phyloP scores from a whole-genome alignment of 2,888 invertebrate genomes.

The Agrotis puta region DNA sequence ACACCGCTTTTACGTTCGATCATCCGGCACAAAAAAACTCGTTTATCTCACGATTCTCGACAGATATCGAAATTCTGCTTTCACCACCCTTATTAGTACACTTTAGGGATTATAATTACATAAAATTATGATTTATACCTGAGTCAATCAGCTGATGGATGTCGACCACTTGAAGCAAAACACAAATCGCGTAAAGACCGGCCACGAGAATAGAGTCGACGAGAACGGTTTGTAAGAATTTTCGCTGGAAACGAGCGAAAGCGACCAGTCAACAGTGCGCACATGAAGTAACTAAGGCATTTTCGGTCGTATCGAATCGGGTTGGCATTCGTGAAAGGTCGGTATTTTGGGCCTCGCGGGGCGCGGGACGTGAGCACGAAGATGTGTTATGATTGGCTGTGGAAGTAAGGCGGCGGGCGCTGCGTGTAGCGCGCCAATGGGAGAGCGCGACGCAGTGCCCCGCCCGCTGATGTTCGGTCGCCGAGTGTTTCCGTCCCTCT shows the following conservation, averaged over 20 bases:
- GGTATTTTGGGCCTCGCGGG: conserved; percentile 84
- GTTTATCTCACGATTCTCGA: conserved; percentile 73
- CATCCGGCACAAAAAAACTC: conserved; percentile 82
- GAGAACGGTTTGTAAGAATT: conserved; percentile 69
- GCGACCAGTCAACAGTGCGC: conserved; percentile 84
- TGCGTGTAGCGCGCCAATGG: conserved; percentile 80
- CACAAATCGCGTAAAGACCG: conserved; percentile 55
- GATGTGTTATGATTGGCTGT: conserved; percentile 78
- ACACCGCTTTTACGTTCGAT: conserved; percentile 91
- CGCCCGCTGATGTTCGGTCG: conserved; percentile 77
- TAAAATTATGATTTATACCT: conserved; percentile 72
- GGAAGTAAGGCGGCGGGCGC: conserved; percentile 83
- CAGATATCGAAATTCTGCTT: conserved; percentile 62
- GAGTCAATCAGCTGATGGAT: conserved; percentile 63
- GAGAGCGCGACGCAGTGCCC: conserved; percentile 78
- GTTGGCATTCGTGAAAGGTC: conserved; percentile 89
- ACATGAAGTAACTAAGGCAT: conserved; percentile 90
- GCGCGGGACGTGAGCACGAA: conserved; percentile 80
- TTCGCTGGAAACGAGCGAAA: conserved; percentile 81
- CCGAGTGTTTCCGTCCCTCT: conserved; percentile 79
- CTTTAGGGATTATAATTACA: conserved; percentile 38
- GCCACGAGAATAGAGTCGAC: conserved; percentile 58
- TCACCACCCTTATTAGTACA: conserved; percentile 55
- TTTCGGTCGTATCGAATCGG: conserved; percentile 90
- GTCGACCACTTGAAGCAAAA: conserved; percentile 46